Conservation (phyloP, 2,113 vertebrate genomes). For the Anseranas semipalmata region DNA sequence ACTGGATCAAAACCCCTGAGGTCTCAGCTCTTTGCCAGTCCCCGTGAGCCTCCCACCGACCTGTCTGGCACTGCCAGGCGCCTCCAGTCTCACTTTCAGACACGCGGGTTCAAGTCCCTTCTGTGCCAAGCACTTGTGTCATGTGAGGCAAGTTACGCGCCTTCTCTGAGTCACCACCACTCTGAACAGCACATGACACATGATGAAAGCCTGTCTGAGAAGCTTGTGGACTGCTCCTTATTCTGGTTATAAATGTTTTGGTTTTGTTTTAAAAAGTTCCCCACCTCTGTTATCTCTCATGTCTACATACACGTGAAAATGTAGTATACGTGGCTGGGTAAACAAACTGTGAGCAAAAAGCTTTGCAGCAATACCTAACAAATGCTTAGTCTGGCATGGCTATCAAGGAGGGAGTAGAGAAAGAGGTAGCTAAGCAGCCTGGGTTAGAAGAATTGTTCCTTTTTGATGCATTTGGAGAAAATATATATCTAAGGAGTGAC, state of each 20-base stretch:
- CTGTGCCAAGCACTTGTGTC: neutral
- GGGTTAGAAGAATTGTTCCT: neutral
- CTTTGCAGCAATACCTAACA: neutral
- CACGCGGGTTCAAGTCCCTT: neutral
- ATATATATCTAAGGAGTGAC: neutral
- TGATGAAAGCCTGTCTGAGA: neutral
- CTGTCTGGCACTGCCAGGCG: fast-evolving
- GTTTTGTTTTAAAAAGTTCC: neutral
- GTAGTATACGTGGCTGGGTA: neutral
- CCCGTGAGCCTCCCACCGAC: neutral
- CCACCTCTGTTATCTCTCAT: neutral
- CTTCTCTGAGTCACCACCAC: neutral
- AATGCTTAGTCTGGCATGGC: neutral
- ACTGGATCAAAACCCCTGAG: neutral
- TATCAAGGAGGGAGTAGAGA: neutral
- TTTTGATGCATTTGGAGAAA: neutral
- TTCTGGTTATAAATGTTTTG: neutral
- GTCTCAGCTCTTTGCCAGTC: neutral
- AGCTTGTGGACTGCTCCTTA: neutral
- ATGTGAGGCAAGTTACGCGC: neutral
- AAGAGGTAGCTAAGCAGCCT: neutral
- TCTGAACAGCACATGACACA: neutral
- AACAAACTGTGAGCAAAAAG: neutral
- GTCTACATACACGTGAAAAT: neutral
- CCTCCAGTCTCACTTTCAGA: neutral